Evolutionary conservation across 2,113 vertebrate genomes (phyloP), one percentile per base, ranked within the genome.

Genomic region (Pluvianellus socialis): DNA sequence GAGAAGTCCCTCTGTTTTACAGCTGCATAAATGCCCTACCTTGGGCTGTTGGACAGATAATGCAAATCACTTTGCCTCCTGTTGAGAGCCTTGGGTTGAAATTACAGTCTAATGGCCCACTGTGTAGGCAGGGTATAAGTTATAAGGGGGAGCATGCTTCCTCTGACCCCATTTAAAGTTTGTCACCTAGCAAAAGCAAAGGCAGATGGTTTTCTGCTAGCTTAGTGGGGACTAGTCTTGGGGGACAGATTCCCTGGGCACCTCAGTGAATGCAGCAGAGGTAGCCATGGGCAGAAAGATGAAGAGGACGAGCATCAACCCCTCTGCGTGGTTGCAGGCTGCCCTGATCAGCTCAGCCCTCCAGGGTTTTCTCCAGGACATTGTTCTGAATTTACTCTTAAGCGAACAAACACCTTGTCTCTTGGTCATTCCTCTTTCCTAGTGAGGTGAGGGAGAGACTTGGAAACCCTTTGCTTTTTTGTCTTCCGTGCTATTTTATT

Each of bases 111-210:
- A 7, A 32, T 32, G 42, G 20, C 55, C 32, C 0, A 0, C 3
- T 67, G 0, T 27, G 38, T 33, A 50, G 38, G 32, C 3, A 19
- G 33, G 14, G 55, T 28, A 23, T 58, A 6, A 1, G 1, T 16
- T 61, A 13, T n/a, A 3, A 75, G 53, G 40, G 79, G 18, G 6
- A 28, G 6, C 2, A 1, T 59, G 28, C 52, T 84, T 89, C 33
- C 27, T 32, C 26, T 72, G 59, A 79, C 27, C 30, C 22, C 2
- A 0, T 55, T 83, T 74, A 7, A 2, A 1, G 21, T 73, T 49
- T 92, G 42, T 35, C 38, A 38, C 28, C 26, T 11, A 40, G 33
- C 61, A 73, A 33, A 50, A 55, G 45, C 38, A 45, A 59, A 53
- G 44, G 38, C 45, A 8, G 21, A 33, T 81, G 42, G 1, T 32